Base-by-base conservation (phyloP, 2,797 vertebrate genomes). In the Manis javanica region DNA sequence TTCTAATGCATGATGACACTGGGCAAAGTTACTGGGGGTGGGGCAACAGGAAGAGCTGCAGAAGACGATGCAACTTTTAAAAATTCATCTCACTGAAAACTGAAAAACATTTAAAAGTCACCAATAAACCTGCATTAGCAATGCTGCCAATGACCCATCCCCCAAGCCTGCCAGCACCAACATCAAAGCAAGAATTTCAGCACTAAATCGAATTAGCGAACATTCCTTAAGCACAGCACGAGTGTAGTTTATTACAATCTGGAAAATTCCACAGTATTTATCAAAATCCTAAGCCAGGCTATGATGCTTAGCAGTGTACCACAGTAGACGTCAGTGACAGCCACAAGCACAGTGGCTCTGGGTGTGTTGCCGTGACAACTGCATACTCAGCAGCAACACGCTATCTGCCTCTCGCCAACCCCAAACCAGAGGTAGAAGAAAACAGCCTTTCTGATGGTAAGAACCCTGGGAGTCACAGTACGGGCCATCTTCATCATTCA, bases 231-330 rank as follows among this genome's bases (percentile, higher is more conserved):
- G 94, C 92, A 96, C 88, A 96, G 95, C 90, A 92, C 0, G 34
- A 95, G 75, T 74, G 85, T 68, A 97, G 88, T 66, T 94, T 92
- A 95, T 94, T 95, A 92, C 69, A 91, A 95, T 87, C 90, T 97
- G 96, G 97, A 97, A 97, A 97, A 97, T 95, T 95, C 92, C 96
- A 96, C 46, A 75, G 88, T 92, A 90, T 89, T 95, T 87, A 94
- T 95, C 96, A 97, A 97, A 46, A 90, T 96, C 53, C 95, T 86
- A 88, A 97, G 97, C 85, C 95, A 97, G 66, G 83, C 85, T 86
- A 42, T 55, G 86, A 86, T 95, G 96, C 92, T 97, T 66, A 97
- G 86, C 95, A 96, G 95, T 90, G 46, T 88, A 95, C 97, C 97
- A 96, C 96, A 95, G 96, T 69, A 97, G 92, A 97, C 85, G 85